These are phyloP conservation scores for Mya arenaria DNA, from an alignment of 1,140 invertebrate species.

Conservation along the genomic window DNA sequence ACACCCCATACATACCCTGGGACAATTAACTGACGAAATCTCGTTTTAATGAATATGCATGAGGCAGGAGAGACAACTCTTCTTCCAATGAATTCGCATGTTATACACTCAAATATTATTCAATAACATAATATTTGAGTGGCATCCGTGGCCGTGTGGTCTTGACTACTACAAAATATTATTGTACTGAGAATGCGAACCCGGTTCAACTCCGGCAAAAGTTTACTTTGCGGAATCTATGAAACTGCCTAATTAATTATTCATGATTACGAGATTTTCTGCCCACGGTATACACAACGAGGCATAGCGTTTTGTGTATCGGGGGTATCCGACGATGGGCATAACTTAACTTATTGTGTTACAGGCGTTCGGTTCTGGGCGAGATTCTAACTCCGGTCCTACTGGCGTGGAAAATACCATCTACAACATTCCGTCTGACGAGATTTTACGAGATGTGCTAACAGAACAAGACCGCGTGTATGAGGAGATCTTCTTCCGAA, in stretches of 20 bases:
- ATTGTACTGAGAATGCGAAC: too few species aligned
- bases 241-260: neutral
- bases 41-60: neutral
- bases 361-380: constrained; percentile 8
- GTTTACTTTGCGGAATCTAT: too few species aligned
- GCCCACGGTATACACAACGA: neutral
- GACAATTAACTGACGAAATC: neutral
- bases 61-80: neutral
- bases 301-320: neutral
- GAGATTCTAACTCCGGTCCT: neutral
- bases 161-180: too few species aligned
- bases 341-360: neutral
- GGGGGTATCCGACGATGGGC: too few species aligned
- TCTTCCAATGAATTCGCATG: too few species aligned
- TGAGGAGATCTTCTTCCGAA: constrained; percentile 15
- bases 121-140: too few species aligned
- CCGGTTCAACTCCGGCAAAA: too few species aligned
- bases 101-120: too few species aligned
- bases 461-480: constrained; percentile 26
- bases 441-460: neutral
- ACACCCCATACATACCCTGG: neutral
- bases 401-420: neutral
- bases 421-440: constrained; percentile 3
- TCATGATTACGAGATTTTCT: neutral
- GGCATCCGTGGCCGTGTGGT: too few species aligned